Base-by-base conservation (phyloP, 1,140 invertebrate genomes). In the Belonocnema kinseyi region DNA sequence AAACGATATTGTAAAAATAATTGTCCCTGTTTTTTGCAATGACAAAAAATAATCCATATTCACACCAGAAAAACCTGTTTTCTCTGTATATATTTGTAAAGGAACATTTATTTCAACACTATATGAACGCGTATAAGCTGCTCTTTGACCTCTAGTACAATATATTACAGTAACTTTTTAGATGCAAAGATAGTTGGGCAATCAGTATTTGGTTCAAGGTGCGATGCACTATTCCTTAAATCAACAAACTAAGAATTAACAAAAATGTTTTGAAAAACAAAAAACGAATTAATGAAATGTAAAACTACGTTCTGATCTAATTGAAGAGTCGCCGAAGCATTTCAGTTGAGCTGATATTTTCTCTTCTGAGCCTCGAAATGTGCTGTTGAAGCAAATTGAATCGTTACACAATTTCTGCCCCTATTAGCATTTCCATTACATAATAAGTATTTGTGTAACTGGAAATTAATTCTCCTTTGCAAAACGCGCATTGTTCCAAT, bases 181-280 rank as follows among this genome's bases (percentile, higher is more conserved):
- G 61, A 66, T 66, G 33, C n/a, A 26, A 66, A 66, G 61, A 66
- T 66, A 40, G 61, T 66, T 66, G 61, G 40, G 61, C 33, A 66
- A 66, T 66, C 33, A 46, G 26, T 66, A 33, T 61, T 26, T 40
- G 26, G 33, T 66, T 66, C 61, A 66, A 66, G 58, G 61, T 66
- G 14, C 61, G 40, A 40, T 66, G 61, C 61, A 40, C 61, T 66
- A 66, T 17, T 17, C 40, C 14, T 40, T 66, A 8, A 17, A 10
- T n/a, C n/a, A 26, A 14, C 3, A 56, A 56, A 56, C 17, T 17
- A 19, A 56, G 17, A 17, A 54, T 7, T 13, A 56, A 56, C 17
- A 54, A 17, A n/a, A 54, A 54, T 54, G 53, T 54, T 54, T 54
- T 17, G 8, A 6, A 54, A 10, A 4, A 17, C n/a, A 3, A 7